Evolutionary conservation across 1,140 invertebrate genomes (phyloP).

Genomic region (Drosophila melanica): DNA sequence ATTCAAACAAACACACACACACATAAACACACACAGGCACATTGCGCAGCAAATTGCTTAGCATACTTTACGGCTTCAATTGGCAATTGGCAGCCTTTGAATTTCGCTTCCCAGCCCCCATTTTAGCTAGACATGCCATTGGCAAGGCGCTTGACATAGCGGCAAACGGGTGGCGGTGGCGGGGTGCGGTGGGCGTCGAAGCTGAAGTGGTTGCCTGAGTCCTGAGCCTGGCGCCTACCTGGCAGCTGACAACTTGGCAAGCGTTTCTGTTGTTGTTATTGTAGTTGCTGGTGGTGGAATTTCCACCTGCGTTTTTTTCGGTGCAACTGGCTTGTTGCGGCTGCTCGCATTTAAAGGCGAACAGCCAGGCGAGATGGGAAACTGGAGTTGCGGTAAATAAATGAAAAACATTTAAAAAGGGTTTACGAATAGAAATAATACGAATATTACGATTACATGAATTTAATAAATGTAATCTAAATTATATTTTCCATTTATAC

Average conservation of each 20-base stretch:
- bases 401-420: not conserved
- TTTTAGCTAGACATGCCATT: conserved; percentile 51
- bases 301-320: conserved; percentile 18
- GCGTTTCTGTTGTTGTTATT: conserved; percentile 48
- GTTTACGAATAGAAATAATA: not conserved
- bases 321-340: conserved; percentile 35
- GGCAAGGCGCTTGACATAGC: conserved; percentile 41
- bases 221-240: conserved; percentile 65
- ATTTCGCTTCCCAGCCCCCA: conserved; percentile 57
- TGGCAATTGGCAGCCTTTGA: conserved; percentile 81
- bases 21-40: conserved; percentile 28
- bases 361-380: conserved; percentile 15
- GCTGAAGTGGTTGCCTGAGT: conserved; percentile 24
- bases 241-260: conserved; percentile 76
- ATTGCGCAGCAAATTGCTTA: conserved; percentile 70
- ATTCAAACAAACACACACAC: conserved; percentile 16
- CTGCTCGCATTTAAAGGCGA: conserved; percentile 29
- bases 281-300: conserved; percentile 29
- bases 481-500: too few species aligned
- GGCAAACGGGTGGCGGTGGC: not conserved
- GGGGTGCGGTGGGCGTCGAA: not conserved
- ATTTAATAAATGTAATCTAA: too few species aligned
- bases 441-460: not conserved
- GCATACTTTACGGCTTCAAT: conserved; percentile 81
- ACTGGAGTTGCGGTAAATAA: not conserved